Base-by-base conservation (phyloP, 2,888 invertebrate genomes). In the Chirona hameri region DNA sequence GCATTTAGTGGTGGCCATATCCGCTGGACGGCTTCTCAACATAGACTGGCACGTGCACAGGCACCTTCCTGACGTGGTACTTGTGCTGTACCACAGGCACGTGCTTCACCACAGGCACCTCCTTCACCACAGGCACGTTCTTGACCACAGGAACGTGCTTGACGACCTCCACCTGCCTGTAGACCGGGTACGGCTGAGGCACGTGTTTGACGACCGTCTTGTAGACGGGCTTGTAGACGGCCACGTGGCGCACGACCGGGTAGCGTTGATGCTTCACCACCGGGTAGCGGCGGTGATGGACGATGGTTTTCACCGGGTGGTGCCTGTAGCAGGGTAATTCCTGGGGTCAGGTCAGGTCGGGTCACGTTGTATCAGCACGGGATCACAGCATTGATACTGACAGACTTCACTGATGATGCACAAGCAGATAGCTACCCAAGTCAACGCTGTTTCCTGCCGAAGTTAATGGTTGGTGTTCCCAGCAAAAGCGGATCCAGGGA, bases 1-100 rank as follows among this genome's bases (percentile, higher is more conserved):
- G n/a, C n/a, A n/a, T n/a, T n/a, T 18, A 7, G 65, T 15, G 12
- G 27, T 31, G 29, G 18, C 31, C 72, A 18, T 72, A 72, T 4
- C 24, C 72, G 31, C 31, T 31, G 3, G 14, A 14, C 29, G 72
- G 72, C 72, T 72, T 72, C 2, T 72, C 31, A 2, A 72, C 72
- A 31, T 72, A 72, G 29, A 72, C 72, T 2, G 72, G 72, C 72
- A 72, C 72, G 72, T 72, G 72, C 72, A 79, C 79, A 48, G 79
- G 79, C 79, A 79, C n/a, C n/a, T n/a, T n/a, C n/a, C n/a, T n/a
- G n/a, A n/a, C n/a, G n/a, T n/a, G n/a, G n/a, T n/a, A n/a, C n/a
- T n/a, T n/a, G n/a, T n/a, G n/a, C n/a, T n/a, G n/a, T n/a, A n/a
- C n/a, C n/a, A n/a, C n/a, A n/a, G n/a, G n/a, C n/a, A n/a, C n/a